A percentile compares a stretch with the other conserved stretches of the same genome.
phyloP scores from a whole-genome alignment of 1,140 invertebrate genomes.

The Sarcophaga peregrina region DNA sequence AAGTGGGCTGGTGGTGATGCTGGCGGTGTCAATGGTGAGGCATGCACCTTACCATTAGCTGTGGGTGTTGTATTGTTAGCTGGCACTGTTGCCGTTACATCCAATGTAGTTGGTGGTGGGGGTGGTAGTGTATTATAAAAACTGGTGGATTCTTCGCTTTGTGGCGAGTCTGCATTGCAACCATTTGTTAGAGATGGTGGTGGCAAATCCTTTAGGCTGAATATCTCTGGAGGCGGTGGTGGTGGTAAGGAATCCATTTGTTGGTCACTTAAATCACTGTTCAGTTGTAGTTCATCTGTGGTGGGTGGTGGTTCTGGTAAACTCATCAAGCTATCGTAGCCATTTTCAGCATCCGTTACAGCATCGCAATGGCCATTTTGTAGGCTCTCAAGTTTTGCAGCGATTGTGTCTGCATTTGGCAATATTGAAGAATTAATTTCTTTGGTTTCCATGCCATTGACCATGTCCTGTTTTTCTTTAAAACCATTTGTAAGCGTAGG shows the following conservation, averaged over 20 bases:
- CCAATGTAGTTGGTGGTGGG: constrained; percentile 45
- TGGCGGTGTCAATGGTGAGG: constrained; percentile 58
- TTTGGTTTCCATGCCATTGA: no score
- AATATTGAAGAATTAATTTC: not conserved
- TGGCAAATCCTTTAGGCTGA: constrained; percentile 38
- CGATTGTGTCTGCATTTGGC: not conserved
- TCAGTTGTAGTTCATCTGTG: constrained; percentile 64
- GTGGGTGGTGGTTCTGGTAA: constrained; percentile 62
- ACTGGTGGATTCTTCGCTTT: not conserved
- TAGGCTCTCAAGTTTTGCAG: not conserved
- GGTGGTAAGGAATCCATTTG: constrained; percentile 65
- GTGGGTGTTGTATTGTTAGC: not conserved
- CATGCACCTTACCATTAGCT: constrained; percentile 46
- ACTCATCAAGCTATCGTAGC: constrained; percentile 64
- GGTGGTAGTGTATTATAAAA: constrained; percentile 53
- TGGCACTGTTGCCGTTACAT: constrained; percentile 32
- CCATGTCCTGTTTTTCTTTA: no score
- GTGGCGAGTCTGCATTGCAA: not conserved
- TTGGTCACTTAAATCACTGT: constrained; percentile 55
- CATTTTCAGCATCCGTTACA: constrained; percentile 48
- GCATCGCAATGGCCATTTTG: constrained; percentile 7
- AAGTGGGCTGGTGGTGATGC: constrained; percentile 53
- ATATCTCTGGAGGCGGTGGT: constrained; percentile 56
- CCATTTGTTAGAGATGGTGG: constrained; percentile 15
- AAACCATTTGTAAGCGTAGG: no score